Percentiles rank a stretch among this genome's conserved stretches.
phyloP scores from a whole-genome alignment of 2,797 vertebrate species.

The Cirrhinus mrigala region DNA sequence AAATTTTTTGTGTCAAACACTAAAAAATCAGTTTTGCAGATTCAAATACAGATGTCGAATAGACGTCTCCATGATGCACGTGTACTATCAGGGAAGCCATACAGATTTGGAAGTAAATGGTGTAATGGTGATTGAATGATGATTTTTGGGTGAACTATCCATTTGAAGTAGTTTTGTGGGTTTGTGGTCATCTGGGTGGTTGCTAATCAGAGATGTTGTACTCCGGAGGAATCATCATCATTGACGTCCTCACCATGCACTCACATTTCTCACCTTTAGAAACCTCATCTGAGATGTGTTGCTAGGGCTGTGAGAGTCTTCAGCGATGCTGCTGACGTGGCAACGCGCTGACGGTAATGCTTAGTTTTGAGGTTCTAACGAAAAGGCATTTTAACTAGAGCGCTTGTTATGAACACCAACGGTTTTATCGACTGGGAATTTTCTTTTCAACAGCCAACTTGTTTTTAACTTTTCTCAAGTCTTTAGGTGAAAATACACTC shows the following conservation, averaged over 20 bases:
- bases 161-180: not conserved
- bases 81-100: too few relatives aligned
- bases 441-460: not conserved
- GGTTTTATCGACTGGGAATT: not conserved
- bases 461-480: not conserved
- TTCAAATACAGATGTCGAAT: too few relatives aligned
- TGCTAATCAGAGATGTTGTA: slow-evolving; percentile 31
- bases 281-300: slow-evolving; percentile 65
- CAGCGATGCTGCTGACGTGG: not conserved
- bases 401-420: not conserved
- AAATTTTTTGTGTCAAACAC: too few relatives aligned
- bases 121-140: not conserved
- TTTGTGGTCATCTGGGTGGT: not conserved
- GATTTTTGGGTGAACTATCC: not conserved
- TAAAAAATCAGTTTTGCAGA: too few relatives aligned
- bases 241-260: not conserved
- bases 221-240: slow-evolving; percentile 31
- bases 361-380: slow-evolving; percentile 1
- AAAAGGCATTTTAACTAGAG: slow-evolving; percentile 47
- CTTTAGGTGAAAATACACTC: not conserved
- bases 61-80: too few relatives aligned
- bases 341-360: not conserved
- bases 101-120: too few relatives aligned
- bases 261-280: slow-evolving; percentile 70
- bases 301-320: slow-evolving; percentile 61